Evolutionary conservation across 2,888 invertebrate species (phyloP).

Genomic region (Campoplex capitator): DNA sequence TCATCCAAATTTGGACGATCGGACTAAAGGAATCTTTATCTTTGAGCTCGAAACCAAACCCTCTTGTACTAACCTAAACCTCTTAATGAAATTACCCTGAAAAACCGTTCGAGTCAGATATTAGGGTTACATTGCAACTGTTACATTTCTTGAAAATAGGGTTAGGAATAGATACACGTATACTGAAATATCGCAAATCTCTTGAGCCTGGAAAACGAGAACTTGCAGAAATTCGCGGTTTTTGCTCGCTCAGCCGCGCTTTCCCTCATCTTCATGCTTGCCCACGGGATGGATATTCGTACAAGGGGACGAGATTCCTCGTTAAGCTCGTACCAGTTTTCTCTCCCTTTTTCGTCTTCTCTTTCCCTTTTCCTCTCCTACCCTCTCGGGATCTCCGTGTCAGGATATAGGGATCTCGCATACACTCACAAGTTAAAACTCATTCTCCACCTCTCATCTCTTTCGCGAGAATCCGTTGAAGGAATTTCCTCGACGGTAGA

Average conservation of each 20-base stretch:
- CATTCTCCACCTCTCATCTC: constrained; percentile 36
- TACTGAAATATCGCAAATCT: constrained; percentile 1
- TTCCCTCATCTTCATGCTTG: constrained; percentile 38
- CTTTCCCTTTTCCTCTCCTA: neutral
- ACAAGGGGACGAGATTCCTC: constrained; percentile 58
- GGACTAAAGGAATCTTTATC: neutral
- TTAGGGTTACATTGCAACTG: neutral
- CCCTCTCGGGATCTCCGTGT: neutral
- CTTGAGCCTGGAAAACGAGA: constrained; percentile 48
- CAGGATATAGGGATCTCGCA: constrained; percentile 16
- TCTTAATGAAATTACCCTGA: too few species aligned
- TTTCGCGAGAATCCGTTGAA: constrained; percentile 14
- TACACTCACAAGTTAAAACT: constrained; percentile 15
- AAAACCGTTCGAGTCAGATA: neutral
- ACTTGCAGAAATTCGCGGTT: constrained; percentile 59
- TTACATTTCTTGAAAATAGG: neutral
- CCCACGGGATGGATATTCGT: constrained; percentile 58
- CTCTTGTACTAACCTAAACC: neutral
- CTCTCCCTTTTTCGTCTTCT: constrained; percentile 7
- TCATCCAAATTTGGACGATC: neutral
- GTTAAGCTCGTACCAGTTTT: constrained; percentile 54
- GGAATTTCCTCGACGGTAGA: constrained; percentile 55
- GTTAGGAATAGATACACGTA: neutral
- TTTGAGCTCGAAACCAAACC: neutral
- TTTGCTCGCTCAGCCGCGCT: constrained; percentile 43